Evolutionary conservation across 1,140 invertebrate species (phyloP), one percentile per base, ranked within the genome.

Genomic region (Amyelois transitella): DNA sequence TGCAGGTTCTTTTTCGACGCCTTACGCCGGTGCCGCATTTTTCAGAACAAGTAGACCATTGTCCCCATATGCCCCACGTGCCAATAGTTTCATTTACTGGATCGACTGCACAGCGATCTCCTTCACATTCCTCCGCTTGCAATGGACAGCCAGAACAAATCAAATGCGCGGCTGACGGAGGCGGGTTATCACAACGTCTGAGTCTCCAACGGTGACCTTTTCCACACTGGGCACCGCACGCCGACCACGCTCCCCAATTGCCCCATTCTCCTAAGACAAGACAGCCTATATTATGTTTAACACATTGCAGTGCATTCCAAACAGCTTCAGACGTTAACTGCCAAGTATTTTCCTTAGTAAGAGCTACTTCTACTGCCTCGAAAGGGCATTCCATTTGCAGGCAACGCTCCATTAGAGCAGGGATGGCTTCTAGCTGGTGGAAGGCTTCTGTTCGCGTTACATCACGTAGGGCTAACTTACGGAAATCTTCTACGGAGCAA

Each of bases 201-300:
- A 77, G 45, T 58, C 74, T 66, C 81, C 81, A 87, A 5, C 61
- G 73, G 17, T 69, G 55, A 5, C 84, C 84, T 32, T 60, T 69
- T 1, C 84, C 84, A 45, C 84, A 87, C 1, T 74, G 64, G 3
- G 84, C 77, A n/a, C 76, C 77, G 43, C 84, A 87, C 1, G 69
- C 53, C 6, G 81, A 78, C 84, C 84, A 87, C 0, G 66, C 17
- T 10, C 76, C 72, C 84, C 84, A 87, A 7, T 60, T 19, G 12
- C 84, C 72, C 84, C 84, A 87, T 57, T 76, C 79, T 17, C 81
- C 84, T 3, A 59, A 49, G 0, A 84, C 55, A 6, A 69, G 67
- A 64, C 84, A 87, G 0, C 84, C 84, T 25, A 84, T 50, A 54
- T 85, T 81, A 53, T 77, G 74, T 53, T 82, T 87, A 0, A 87